These are phyloP conservation scores for Papilio polyxenes DNA, from an alignment of 1,140 invertebrate genomes.

Conservation along the genomic window DNA sequence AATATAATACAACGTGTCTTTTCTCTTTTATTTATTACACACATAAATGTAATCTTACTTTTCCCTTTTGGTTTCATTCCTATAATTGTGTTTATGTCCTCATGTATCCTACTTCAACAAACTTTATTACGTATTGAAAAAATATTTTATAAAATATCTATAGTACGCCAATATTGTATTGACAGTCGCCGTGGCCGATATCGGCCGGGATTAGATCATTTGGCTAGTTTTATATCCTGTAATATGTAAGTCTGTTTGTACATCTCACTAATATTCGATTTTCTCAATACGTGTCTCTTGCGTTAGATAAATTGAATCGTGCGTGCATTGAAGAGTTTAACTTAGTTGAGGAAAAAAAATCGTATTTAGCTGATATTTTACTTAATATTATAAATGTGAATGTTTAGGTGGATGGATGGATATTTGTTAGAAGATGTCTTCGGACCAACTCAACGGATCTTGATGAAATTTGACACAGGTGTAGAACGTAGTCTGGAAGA, in stretches of 20 bases:
- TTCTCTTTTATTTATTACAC: neutral
- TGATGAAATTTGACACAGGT: no score
- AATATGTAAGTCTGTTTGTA: neutral
- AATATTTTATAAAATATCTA: neutral
- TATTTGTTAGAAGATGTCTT: no score
- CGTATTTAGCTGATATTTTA: no score
- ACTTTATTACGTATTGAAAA: neutral
- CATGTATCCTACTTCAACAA: neutral
- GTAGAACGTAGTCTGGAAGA: no score
- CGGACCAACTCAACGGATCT: no score
- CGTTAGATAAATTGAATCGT: neutral
- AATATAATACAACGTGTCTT: neutral
- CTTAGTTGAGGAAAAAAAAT: neutral
- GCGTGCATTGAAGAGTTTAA: neutral
- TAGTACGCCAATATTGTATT: neutral
- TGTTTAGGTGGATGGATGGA: no score
- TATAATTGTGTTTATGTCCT: slow-evolving; percentile 8
- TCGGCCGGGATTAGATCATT: no score
- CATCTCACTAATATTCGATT: neutral
- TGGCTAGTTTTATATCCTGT: neutral
- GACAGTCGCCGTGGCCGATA: no score
- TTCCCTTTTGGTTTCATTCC: neutral
- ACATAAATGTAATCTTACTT: neutral
- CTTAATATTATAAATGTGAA: no score
- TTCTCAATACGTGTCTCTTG: neutral